Conservation (phyloP, 2,888 invertebrate genomes). For the Hybos culiciformis region DNA sequence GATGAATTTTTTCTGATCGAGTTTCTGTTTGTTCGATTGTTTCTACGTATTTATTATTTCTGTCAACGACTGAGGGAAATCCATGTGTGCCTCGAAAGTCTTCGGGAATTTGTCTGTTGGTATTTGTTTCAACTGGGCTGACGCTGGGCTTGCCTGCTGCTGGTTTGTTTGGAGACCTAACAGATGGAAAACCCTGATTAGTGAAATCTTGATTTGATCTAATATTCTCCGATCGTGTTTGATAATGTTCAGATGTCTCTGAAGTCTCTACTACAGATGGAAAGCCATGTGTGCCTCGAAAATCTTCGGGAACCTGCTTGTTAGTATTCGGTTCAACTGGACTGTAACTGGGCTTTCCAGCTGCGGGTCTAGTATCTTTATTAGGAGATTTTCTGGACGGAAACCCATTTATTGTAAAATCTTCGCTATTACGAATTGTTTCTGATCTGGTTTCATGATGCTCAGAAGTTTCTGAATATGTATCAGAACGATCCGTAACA, state of each 20-base stretch:
- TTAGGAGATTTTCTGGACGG: too few species aligned
- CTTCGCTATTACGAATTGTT: too few species aligned
- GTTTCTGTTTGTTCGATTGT: constrained; percentile 3
- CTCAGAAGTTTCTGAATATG: background rate
- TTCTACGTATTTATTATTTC: constrained; percentile 7
- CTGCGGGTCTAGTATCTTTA: too few species aligned
- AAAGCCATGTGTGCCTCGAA: constrained; percentile 24
- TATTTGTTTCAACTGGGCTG: constrained; percentile 6
- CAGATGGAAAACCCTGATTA: constrained; percentile 18
- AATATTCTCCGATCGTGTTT: background rate
- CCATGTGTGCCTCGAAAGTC: constrained; percentile 12
- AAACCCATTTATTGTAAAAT: too few species aligned
- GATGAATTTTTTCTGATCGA: too few species aligned
- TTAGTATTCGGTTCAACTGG: too few species aligned
- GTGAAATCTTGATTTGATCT: constrained; percentile 12
- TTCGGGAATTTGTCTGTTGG: constrained; percentile 10
- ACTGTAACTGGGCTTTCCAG: background rate
- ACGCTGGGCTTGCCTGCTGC: constrained; percentile 4
- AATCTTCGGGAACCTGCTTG: too few species aligned
- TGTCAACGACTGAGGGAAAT: constrained; percentile 12
- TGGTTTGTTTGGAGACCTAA: constrained; percentile 11
- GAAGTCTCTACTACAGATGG: constrained; percentile 20
- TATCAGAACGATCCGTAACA: background rate
- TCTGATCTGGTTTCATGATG: too few species aligned
- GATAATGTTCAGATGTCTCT: background rate